A percentile compares a stretch with the other conserved stretches of the same genome.
These are phyloP conservation scores for Champsocephalus gunnari DNA, from an alignment of 2,797 vertebrate species.

Conservation along the genomic window DNA sequence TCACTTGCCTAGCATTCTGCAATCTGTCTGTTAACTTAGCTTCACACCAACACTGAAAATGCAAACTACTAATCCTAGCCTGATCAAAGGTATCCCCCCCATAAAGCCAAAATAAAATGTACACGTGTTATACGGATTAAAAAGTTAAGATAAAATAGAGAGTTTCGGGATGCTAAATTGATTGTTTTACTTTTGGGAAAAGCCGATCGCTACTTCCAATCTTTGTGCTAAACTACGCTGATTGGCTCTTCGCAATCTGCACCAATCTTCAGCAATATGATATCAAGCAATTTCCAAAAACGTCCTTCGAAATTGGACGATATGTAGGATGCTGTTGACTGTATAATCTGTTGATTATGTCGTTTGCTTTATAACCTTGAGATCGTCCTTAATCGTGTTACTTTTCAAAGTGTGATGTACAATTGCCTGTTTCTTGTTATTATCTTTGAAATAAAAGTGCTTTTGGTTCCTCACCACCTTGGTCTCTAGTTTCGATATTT, in stretches of 20 bases:
- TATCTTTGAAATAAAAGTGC: conserved; percentile 30
- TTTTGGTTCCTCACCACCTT: conserved; percentile 13
- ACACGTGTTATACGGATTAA: neutral
- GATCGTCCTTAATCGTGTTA: neutral
- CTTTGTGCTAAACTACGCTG: conserved; percentile 1
- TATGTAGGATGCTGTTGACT: neutral
- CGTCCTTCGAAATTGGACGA: neutral
- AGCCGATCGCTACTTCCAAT: neutral
- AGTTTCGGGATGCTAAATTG: neutral
- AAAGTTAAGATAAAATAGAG: neutral
- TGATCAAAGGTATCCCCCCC: neutral
- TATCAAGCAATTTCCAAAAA: neutral
- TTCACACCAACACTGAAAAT: conserved; percentile 1
- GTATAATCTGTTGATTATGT: neutral
- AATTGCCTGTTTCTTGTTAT: conserved; percentile 1
- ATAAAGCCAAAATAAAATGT: neutral
- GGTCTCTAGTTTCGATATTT: conserved; percentile 26
- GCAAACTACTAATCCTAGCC: neutral
- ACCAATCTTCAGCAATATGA: no score
- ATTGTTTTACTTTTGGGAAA: neutral
- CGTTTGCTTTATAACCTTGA: conserved; percentile 2
- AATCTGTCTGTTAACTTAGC: conserved; percentile 5
- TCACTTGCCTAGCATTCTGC: neutral
- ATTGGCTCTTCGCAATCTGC: neutral
- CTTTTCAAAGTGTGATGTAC: neutral